Percentiles rank a stretch among this genome's conserved stretches.
Conservation (phyloP, 2,113 vertebrate species). For the Atractosteus spatula region DNA sequence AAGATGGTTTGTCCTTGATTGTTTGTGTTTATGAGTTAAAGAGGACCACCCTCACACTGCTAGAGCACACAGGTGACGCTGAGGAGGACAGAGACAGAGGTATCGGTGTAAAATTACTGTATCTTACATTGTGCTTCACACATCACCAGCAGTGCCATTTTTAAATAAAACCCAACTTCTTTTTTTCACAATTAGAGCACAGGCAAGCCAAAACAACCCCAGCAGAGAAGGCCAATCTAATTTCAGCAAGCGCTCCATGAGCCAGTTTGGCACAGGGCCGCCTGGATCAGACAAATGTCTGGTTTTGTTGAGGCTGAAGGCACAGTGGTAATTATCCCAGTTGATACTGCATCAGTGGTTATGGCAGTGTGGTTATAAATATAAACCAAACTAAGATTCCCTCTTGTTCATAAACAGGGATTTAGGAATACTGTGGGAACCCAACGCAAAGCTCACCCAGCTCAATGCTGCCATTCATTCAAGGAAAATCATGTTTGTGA, state of each 20-base stretch:
- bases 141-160: neutral
- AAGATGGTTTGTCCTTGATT: no score
- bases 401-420: conserved; percentile 69
- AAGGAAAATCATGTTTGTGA: conserved; percentile 36
- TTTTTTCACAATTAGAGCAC: conserved; percentile 65
- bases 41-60: no score
- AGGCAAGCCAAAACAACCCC: conserved; percentile 68
- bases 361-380: conserved; percentile 82
- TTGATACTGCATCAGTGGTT: conserved; percentile 65
- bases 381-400: conserved; percentile 69
- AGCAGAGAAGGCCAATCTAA: conserved; percentile 69
- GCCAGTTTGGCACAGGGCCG: conserved; percentile 74
- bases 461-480: conserved; percentile 61
- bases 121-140: neutral
- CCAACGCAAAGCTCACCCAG: conserved; percentile 49
- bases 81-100: neutral
- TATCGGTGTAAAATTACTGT: neutral
- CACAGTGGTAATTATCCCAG: conserved; percentile 70
- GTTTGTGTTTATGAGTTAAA: no score
- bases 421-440: conserved; percentile 72
- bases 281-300: conserved; percentile 70
- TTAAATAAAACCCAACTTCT: conserved; percentile 18
- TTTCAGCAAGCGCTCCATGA: conserved; percentile 65
- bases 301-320: conserved; percentile 70
- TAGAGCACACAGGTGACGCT: no score